These are phyloP conservation scores for Podarcis lilfordi DNA, from an alignment of 2,797 vertebrate genomes.

Conservation along the genomic window DNA sequence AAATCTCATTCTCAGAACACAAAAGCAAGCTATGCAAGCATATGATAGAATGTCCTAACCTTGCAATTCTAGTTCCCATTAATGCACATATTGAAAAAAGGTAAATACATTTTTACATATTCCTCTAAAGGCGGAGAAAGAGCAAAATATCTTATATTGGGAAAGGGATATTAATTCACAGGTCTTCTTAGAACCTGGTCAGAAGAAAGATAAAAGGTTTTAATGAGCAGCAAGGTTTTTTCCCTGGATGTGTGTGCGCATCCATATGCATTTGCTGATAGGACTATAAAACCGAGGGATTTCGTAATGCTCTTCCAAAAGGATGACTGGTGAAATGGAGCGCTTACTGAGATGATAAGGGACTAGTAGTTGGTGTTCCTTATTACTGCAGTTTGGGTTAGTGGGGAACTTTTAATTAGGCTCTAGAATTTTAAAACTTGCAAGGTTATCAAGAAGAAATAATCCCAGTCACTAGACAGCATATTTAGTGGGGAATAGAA, in stretches of 20 bases:
- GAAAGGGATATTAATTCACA: slow-evolving; percentile 64
- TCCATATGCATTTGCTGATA: slow-evolving; percentile 50
- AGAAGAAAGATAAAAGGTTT: slow-evolving; percentile 56
- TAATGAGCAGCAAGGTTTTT: slow-evolving; percentile 17
- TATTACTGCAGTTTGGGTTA: slow-evolving; percentile 53
- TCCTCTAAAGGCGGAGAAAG: slow-evolving; percentile 52
- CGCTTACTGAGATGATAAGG: slow-evolving; percentile 56
- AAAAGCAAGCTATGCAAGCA: slow-evolving; percentile 69
- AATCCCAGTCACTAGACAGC: slow-evolving; percentile 29
- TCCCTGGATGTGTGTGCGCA: slow-evolving; percentile 17
- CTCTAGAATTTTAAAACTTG: slow-evolving; percentile 67
- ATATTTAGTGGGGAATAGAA: slow-evolving; percentile 33
- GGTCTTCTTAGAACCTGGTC: slow-evolving; percentile 41
- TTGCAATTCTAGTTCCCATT: slow-evolving; percentile 67
- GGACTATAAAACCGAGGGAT: slow-evolving; percentile 34
- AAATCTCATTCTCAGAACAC: slow-evolving; percentile 73
- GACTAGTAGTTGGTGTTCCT: slow-evolving; percentile 51
- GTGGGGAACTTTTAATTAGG: slow-evolving; percentile 83
- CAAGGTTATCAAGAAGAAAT: slow-evolving; percentile 43
- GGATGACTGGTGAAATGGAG: slow-evolving; percentile 62
- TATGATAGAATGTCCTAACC: slow-evolving; percentile 61
- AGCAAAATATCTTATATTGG: slow-evolving; percentile 52
- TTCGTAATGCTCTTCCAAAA: slow-evolving; percentile 64
- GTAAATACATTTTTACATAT: slow-evolving; percentile 64
- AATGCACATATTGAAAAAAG: slow-evolving; percentile 64